phyloP scores from a whole-genome alignment of 2,113 vertebrate species.

The Chlamydotis undulata region DNA sequence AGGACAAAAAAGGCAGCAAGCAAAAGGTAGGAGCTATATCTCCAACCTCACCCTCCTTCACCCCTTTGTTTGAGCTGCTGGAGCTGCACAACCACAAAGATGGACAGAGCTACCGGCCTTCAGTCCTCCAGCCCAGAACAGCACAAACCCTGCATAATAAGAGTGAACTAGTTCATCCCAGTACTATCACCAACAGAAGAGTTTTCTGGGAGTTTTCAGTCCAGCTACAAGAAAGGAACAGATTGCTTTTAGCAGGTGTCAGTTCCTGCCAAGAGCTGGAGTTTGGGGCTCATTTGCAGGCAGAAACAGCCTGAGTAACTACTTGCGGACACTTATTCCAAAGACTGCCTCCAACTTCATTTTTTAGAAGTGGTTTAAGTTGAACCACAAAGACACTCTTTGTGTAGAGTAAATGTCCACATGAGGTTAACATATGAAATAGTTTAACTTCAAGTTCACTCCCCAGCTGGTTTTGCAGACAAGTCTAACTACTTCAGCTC shows the following conservation, averaged over 20 bases:
- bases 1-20: neutral
- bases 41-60: neutral
- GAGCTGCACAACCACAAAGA: neutral
- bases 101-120: neutral
- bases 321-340: neutral
- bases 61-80: neutral
- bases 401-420: neutral
- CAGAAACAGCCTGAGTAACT: neutral
- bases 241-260: conserved; percentile 3
- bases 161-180: neutral
- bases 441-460: neutral
- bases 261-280: neutral
- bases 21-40: neutral
- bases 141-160: neutral
- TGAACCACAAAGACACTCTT: conserved; percentile 19
- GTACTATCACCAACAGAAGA: neutral
- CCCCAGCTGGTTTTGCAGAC: neutral
- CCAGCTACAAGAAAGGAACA: neutral
- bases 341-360: neutral
- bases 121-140: neutral
- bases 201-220: neutral
- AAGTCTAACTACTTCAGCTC: neutral
- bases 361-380: conserved; percentile 23
- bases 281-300: neutral
- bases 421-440: neutral